phyloP scores from a whole-genome alignment of 2,888 invertebrate species.

The Dolomedes plantarius region DNA sequence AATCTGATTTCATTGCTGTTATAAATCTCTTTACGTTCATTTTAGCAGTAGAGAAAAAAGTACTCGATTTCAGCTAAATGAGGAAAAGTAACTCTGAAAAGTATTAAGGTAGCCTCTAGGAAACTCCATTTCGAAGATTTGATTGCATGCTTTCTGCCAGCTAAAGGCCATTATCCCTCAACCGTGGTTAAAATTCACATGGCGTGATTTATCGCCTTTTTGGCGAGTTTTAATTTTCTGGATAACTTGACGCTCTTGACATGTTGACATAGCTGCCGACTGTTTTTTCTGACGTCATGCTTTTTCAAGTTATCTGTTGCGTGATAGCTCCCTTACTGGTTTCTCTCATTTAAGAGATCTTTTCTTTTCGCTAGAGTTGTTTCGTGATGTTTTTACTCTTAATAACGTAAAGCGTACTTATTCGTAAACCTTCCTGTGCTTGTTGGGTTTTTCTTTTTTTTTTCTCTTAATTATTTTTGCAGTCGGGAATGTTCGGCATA shows the following conservation, averaged over 20 bases:
- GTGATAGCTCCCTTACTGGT: conserved; percentile 21
- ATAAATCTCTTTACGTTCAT: neutral
- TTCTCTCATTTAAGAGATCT: neutral
- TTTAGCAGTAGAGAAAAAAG: neutral
- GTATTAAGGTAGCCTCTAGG: conserved; percentile 14
- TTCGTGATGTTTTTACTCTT: neutral
- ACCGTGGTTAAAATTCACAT: neutral
- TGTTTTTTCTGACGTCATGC: conserved; percentile 34
- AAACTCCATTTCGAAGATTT: conserved; percentile 16
- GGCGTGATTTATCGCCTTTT: conserved; percentile 28
- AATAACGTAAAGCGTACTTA: too few relatives aligned
- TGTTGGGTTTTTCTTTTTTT: too few relatives aligned
- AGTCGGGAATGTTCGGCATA: too few relatives aligned
- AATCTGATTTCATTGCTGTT: too few relatives aligned
- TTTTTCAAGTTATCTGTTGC: conserved; percentile 31
- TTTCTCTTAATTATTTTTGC: too few relatives aligned
- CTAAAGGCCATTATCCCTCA: conserved; percentile 18
- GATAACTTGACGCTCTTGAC: neutral
- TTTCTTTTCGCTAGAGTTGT: neutral
- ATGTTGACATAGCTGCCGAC: conserved; percentile 53
- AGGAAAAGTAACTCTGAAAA: conserved; percentile 6
- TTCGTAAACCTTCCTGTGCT: too few relatives aligned
- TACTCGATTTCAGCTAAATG: neutral
- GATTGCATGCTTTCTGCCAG: conserved; percentile 12
- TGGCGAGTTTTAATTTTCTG: conserved; percentile 21